phyloP scores from a whole-genome alignment of 2,888 invertebrate genomes.

The Sericinus montela region DNA sequence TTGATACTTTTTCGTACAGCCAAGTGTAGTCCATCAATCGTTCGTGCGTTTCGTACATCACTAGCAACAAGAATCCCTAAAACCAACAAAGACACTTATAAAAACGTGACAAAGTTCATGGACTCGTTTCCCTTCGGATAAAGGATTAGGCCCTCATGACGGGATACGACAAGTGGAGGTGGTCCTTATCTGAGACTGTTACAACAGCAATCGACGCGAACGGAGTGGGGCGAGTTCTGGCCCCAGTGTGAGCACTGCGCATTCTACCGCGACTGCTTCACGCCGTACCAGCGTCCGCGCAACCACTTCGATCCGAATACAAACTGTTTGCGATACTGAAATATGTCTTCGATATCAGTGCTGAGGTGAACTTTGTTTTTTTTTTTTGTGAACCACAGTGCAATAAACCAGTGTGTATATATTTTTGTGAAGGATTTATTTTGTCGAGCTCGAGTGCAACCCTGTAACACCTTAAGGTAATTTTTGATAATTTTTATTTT shows the following conservation, averaged over 20 bases:
- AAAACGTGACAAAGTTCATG: constrained; percentile 54
- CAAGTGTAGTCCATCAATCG: too few species aligned
- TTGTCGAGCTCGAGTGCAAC: constrained; percentile 37
- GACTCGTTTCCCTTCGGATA: constrained; percentile 42
- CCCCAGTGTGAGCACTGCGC: constrained; percentile 42
- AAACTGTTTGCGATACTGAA: constrained; percentile 40
- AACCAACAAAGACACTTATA: constrained; percentile 29
- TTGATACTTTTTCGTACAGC: too few species aligned
- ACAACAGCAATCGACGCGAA: constrained; percentile 54
- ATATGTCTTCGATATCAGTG: constrained; percentile 63
- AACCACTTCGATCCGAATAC: constrained; percentile 40
- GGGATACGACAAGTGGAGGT: constrained; percentile 54
- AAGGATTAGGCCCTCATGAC: constrained; percentile 63
- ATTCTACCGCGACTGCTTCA: constrained; percentile 50
- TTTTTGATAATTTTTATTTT: constrained; percentile 25
- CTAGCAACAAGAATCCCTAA: background rate
- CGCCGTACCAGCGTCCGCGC: constrained; percentile 59
- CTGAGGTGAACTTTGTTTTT: constrained; percentile 49
- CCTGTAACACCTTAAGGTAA: constrained; percentile 56
- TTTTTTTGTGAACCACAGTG: constrained; percentile 29
- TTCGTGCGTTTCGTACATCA: background rate
- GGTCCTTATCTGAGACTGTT: constrained; percentile 66
- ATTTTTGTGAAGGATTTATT: constrained; percentile 36
- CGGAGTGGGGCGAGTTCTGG: constrained; percentile 39
- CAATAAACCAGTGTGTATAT: constrained; percentile 22